Evolutionary conservation across 2,888 invertebrate species (phyloP).

Genomic region (Leucophenga maculata): DNA sequence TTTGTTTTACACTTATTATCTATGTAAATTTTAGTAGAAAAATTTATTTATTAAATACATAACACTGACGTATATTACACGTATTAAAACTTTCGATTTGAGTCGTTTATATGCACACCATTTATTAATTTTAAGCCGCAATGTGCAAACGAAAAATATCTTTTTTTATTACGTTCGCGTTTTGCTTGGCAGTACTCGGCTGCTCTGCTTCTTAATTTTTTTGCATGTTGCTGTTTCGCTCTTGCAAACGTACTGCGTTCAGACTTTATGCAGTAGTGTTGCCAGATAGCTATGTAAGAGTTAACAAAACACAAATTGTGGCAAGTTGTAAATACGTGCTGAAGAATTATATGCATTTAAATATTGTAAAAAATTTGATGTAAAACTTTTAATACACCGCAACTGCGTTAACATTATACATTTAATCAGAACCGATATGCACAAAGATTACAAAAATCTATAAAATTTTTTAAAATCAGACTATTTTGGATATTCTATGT

Average conservation of each 20-base stretch:
- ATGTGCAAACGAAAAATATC: neutral
- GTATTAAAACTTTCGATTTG: neutral
- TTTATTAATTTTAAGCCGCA: neutral
- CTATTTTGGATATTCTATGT: too few species aligned
- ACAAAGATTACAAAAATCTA: too few species aligned
- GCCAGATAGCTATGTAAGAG: neutral
- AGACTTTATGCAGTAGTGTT: neutral
- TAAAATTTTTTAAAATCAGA: too few species aligned
- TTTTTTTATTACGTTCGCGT: constrained; percentile 22
- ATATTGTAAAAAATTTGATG: too few species aligned
- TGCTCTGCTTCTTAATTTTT: neutral
- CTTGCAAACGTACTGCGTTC: too few species aligned
- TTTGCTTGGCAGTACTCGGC: constrained; percentile 16
- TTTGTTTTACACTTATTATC: neutral
- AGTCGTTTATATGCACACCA: neutral
- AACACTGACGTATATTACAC: neutral
- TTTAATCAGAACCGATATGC: too few species aligned
- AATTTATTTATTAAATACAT: neutral
- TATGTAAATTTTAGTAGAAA: neutral
- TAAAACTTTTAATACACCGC: too few species aligned
- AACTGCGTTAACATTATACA: too few species aligned
- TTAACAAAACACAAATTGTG: too few species aligned
- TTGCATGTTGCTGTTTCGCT: too few species aligned
- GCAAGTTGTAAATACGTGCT: too few species aligned
- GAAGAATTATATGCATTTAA: too few species aligned